phyloP scores from a whole-genome alignment of 2,888 invertebrate genomes.

The Callimorpha dominula region DNA sequence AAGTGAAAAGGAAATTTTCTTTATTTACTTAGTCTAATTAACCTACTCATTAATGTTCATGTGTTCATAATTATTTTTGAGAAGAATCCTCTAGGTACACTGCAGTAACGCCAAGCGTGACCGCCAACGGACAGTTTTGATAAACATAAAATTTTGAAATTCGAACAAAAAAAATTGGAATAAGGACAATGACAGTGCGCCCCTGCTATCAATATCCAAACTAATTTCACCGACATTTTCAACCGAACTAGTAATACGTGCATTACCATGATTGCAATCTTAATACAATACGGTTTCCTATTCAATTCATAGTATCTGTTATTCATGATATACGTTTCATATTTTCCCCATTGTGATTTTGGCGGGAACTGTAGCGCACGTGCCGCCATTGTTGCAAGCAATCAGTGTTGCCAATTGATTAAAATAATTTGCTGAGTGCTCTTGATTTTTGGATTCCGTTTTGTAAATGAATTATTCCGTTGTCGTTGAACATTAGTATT shows the following conservation, averaged over 20 bases:
- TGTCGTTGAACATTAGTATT: not conserved
- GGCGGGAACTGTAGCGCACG: constrained; percentile 61
- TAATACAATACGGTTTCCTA: constrained; percentile 65
- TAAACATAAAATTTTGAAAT: not conserved
- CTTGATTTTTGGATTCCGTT: constrained; percentile 34
- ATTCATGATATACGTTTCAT: constrained; percentile 61
- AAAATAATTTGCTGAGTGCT: constrained; percentile 52
- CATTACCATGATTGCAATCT: constrained; percentile 55
- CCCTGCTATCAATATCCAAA: constrained; percentile 15
- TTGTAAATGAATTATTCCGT: constrained; percentile 15
- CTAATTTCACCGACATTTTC: constrained; percentile 26
- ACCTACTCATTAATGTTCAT: too few relatives aligned
- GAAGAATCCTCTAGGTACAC: too few relatives aligned
- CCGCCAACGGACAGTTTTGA: too few relatives aligned
- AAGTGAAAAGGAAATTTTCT: too few relatives aligned
- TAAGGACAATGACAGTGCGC: not conserved
- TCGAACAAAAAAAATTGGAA: not conserved
- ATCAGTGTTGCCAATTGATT: constrained; percentile 72
- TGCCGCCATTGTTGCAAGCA: constrained; percentile 58
- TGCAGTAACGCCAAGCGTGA: too few relatives aligned
- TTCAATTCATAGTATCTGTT: constrained; percentile 56
- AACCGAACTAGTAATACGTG: constrained; percentile 44
- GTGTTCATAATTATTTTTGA: too few relatives aligned
- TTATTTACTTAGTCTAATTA: too few relatives aligned
- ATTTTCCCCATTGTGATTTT: constrained; percentile 64